A percentile compares a stretch with the other conserved stretches of the same genome.
These are phyloP conservation scores for Hirundo rustica DNA, from an alignment of 2,797 vertebrate species.

Conservation along the genomic window DNA sequence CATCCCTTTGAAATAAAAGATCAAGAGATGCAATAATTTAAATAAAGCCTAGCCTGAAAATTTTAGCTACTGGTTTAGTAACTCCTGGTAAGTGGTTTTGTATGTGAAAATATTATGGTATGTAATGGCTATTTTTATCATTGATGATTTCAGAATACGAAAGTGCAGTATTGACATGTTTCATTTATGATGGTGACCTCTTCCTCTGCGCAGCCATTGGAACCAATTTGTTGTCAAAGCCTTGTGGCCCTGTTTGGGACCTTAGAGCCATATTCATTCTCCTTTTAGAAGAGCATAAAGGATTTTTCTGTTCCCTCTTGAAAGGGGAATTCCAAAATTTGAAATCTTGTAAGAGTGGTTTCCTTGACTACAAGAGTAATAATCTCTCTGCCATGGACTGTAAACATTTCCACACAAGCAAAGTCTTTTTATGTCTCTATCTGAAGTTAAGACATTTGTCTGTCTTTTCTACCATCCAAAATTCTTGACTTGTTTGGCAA, in stretches of 20 bases:
- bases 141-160: neutral
- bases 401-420: neutral
- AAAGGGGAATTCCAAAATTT: neutral
- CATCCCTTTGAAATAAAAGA: neutral
- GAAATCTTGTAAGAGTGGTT: neutral
- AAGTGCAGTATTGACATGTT: neutral
- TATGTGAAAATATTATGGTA: neutral
- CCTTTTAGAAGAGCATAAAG: neutral
- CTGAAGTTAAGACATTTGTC: neutral
- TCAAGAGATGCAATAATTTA: neutral
- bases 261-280: neutral
- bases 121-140: neutral
- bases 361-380: neutral
- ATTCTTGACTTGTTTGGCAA: neutral
- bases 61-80: neutral
- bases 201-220: fast-evolving
- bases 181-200: neutral
- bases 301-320: neutral
- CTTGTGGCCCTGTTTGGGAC: neutral
- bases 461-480: neutral
- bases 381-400: neutral
- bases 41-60: neutral
- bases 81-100: neutral
- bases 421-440: neutral
- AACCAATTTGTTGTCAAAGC: neutral